Evolutionary conservation across 2,113 vertebrate genomes (phyloP), one percentile per base, ranked within the genome.

Genomic region (Phoenicopterus ruber): DNA sequence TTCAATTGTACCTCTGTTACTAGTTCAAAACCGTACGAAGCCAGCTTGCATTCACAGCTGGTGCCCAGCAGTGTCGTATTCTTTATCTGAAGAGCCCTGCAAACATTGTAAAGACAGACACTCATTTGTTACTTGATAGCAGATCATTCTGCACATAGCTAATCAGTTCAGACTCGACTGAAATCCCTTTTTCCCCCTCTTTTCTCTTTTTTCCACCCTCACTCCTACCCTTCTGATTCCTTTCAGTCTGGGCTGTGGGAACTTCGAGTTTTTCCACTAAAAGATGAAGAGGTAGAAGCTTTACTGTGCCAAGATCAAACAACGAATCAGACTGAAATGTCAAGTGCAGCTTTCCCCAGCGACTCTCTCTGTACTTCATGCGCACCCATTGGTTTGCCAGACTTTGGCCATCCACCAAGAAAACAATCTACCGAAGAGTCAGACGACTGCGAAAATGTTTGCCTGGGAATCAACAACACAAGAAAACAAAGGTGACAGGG

Each of bases 161-260:
- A 80, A 94, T 93, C 52, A 85, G 70, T 38, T 93, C 71, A 82
- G 91, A 95, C 82, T 94, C 93, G 90, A 65, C 81, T 94, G 54
- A 92, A 95, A 93, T 87, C 88, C 69, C 25, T 62, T 89, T 79
- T 63, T 17, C 66, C 54, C 40, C 40, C 21, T 47, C 40, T 62
- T 9, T 22, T 63, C 46, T 81, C 50, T 50, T 82, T 85, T 86
- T 86, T 91, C 46, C 7, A 67, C 17, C 34, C 86, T 86, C 67
- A 47, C 44, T 92, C 62, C 82, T 94, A 63, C 82, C 74, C 47
- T 81, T 96, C 74, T 89, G 32, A 78, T 96, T 81, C 93, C 73
- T 98, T 97, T 96, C 96, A 98, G 98, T 91, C 96, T 86, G 50
- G 95, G 67, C 97, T 98, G 88, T 99, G 99, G 98, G 97, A 99